A percentile compares a stretch with the other conserved stretches of the same genome.
Conservation (phyloP, 2,113 vertebrate species). For the Pseudonaja textilis region DNA sequence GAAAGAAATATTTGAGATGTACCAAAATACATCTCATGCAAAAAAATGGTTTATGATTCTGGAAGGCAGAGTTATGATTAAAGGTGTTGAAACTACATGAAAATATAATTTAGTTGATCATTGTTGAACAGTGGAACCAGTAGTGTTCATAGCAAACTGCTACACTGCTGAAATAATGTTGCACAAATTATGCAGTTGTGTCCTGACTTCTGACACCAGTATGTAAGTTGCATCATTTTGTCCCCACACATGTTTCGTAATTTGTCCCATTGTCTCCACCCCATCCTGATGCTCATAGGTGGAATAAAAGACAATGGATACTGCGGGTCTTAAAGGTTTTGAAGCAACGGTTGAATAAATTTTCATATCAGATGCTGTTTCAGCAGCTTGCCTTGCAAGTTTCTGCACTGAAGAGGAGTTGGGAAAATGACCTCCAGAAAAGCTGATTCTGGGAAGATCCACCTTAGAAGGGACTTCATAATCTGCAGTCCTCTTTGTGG, state of each 20-base stretch:
- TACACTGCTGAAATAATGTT: neutral
- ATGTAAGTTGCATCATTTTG: neutral
- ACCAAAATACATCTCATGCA: neutral
- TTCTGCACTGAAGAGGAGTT: neutral
- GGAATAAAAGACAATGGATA: neutral
- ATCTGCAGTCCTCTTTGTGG: neutral
- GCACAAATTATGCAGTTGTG: neutral
- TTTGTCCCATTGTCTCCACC: neutral
- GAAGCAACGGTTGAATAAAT: neutral
- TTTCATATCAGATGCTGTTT: neutral
- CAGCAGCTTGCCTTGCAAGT: neutral
- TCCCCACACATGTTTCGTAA: neutral
- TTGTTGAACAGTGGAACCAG: neutral
- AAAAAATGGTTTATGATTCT: neutral
- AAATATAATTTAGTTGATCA: neutral
- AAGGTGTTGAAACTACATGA: neutral
- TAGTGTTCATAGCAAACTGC: neutral
- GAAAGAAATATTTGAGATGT: neutral
- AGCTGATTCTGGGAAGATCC: neutral
- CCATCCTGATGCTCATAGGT: neutral
- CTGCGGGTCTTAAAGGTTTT: neutral
- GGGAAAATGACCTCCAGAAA: neutral
- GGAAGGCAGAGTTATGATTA: neutral
- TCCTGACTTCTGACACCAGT: neutral
- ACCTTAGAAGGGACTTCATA: neutral